Conservation (phyloP, 2,113 vertebrate genomes). For the Notarius lentiginosus region DNA sequence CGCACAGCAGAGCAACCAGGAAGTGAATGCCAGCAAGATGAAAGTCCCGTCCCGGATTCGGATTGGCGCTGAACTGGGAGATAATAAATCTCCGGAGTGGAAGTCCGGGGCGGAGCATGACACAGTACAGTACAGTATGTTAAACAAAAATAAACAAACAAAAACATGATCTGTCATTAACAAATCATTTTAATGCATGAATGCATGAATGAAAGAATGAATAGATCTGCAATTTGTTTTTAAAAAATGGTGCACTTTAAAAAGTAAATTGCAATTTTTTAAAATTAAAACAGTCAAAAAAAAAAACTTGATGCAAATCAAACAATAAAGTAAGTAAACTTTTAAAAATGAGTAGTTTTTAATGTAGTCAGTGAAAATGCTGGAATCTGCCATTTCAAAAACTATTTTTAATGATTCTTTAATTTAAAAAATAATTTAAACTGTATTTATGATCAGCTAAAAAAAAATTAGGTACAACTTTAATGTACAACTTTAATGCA, state of each 20-base stretch:
- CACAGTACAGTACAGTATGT: not conserved
- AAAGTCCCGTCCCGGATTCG: too few species aligned
- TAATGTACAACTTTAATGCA: not conserved
- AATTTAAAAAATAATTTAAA: not conserved
- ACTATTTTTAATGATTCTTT: too few species aligned
- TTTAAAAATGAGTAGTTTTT: not conserved
- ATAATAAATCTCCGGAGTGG: too few species aligned
- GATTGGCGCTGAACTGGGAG: too few species aligned
- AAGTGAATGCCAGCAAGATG: too few species aligned
- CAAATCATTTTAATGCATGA: not conserved
- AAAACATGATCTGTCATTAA: not conserved
- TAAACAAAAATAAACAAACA: not conserved
- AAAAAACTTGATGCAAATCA: not conserved
- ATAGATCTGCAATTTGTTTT: not conserved
- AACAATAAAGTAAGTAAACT: not conserved
- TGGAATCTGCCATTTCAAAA: not conserved
- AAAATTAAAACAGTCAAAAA: not conserved
- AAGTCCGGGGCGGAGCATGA: too few species aligned
- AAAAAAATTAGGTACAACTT: not conserved
- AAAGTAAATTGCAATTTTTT: too few species aligned
- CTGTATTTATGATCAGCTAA: not conserved
- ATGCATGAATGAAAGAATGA: not conserved
- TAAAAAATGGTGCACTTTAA: too few species aligned
- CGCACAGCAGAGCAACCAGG: too few species aligned
- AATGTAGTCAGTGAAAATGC: not conserved